These are phyloP conservation scores for Chaetogeoica ovagalla DNA, from an alignment of 2,888 invertebrate genomes.

Conservation along the genomic window DNA sequence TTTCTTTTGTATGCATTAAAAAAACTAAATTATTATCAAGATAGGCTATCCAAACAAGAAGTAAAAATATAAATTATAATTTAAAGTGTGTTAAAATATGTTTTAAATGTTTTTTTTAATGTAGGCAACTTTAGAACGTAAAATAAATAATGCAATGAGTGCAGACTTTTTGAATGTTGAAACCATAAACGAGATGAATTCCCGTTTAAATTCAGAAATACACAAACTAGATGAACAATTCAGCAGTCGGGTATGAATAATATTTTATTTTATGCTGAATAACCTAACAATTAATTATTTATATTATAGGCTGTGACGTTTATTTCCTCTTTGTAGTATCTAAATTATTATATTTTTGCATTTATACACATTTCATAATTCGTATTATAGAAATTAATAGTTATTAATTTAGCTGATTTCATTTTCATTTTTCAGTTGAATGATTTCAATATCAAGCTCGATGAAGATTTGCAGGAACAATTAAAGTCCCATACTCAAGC, in stretches of 20 bases:
- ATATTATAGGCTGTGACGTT: not conserved
- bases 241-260: constrained; percentile 13
- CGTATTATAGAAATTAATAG: not conserved
- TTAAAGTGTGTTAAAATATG: not conserved
- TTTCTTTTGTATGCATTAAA: constrained; percentile 46
- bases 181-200: constrained; percentile 32
- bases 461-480: constrained; percentile 26
- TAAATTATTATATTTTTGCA: too few species aligned
- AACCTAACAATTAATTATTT: not conserved
- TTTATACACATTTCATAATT: too few species aligned
- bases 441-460: constrained; percentile 28
- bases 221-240: constrained; percentile 40
- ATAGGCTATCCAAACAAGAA: constrained; percentile 37
- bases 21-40: constrained; percentile 44
- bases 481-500: constrained; percentile 23
- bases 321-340: too few species aligned
- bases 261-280: not conserved
- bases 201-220: constrained; percentile 44
- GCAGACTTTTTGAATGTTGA: constrained; percentile 39
- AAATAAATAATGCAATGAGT: constrained; percentile 38
- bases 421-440: constrained; percentile 15
- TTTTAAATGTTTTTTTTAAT: not conserved
- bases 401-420: not conserved
- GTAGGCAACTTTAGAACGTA: constrained; percentile 33
- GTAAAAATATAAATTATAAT: constrained; percentile 4